A percentile compares a stretch with the other conserved stretches of the same genome.
phyloP scores from a whole-genome alignment of 2,888 invertebrate species.

The Fragum whitleyi region DNA sequence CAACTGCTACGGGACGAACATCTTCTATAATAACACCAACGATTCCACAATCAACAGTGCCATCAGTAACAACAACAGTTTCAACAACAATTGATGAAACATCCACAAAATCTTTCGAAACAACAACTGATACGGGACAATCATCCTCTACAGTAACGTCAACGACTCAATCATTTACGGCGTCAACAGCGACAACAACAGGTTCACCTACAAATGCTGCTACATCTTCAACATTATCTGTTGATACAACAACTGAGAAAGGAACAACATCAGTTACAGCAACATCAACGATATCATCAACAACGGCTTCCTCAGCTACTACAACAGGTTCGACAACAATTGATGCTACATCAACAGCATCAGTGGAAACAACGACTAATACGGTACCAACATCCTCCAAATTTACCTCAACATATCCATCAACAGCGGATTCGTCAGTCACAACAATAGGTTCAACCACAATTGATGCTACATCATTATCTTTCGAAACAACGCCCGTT shows the following conservation, averaged over 20 bases:
- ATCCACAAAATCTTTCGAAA: too few relatives aligned
- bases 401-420: constrained; percentile 16
- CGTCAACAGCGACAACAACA: not conserved
- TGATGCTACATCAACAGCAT: too few relatives aligned
- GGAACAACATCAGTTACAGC: too few relatives aligned
- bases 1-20: too few relatives aligned
- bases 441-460: constrained; percentile 20
- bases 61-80: too few relatives aligned
- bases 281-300: not conserved
- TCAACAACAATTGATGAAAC: too few relatives aligned
- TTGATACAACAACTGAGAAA: too few relatives aligned
- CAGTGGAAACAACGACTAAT: not conserved
- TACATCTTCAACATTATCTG: too few relatives aligned
- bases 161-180: constrained; percentile 19
- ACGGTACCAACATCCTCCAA: constrained; percentile 5
- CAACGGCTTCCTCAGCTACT: not conserved
- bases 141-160: constrained; percentile 12
- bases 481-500: constrained; percentile 2
- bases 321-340: too few relatives aligned
- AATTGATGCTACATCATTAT: not conserved
- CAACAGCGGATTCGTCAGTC: constrained; percentile 4
- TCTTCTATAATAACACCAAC: too few relatives aligned
- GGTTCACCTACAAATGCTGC: too few relatives aligned
- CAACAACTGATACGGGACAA: too few relatives aligned
- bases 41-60: not conserved